phyloP scores from a whole-genome alignment of 2,113 vertebrate species.

The Pampusana beccarii region DNA sequence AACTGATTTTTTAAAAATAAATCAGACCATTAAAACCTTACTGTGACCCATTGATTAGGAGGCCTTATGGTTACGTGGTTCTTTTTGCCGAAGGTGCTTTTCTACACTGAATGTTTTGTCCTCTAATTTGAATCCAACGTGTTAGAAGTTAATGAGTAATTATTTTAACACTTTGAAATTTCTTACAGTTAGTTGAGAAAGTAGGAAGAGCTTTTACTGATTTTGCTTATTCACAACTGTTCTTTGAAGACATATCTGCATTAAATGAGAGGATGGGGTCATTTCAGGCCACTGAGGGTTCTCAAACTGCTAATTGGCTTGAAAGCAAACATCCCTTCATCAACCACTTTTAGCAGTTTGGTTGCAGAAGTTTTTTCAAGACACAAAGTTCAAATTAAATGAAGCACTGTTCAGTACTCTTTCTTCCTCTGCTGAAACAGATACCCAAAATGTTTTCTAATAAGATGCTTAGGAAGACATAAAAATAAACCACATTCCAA shows the following conservation, averaged over 20 bases:
- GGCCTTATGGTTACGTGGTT: background rate
- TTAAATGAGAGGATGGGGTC: background rate
- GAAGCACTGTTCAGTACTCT: background rate
- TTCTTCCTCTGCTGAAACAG: background rate
- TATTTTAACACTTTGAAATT: conserved; percentile 12
- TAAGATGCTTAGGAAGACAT: background rate
- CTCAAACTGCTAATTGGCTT: conserved; percentile 30
- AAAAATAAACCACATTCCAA: background rate
- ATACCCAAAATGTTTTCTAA: background rate
- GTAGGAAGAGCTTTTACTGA: background rate
- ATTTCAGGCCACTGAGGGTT: background rate
- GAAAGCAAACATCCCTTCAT: background rate
- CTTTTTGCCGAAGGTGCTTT: conserved; percentile 46
- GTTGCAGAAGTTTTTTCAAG: background rate
- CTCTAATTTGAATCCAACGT: background rate
- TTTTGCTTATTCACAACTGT: background rate
- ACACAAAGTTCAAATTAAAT: background rate
- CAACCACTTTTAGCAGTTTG: background rate
- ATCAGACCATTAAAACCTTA: conserved; percentile 4
- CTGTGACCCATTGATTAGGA: background rate
- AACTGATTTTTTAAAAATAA: background rate
- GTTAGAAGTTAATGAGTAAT: conserved; percentile 7
- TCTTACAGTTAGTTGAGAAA: background rate
- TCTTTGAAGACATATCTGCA: background rate
- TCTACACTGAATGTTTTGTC: background rate